phyloP scores from a whole-genome alignment of 2,113 vertebrate species.

The Stercorarius parasiticus region DNA sequence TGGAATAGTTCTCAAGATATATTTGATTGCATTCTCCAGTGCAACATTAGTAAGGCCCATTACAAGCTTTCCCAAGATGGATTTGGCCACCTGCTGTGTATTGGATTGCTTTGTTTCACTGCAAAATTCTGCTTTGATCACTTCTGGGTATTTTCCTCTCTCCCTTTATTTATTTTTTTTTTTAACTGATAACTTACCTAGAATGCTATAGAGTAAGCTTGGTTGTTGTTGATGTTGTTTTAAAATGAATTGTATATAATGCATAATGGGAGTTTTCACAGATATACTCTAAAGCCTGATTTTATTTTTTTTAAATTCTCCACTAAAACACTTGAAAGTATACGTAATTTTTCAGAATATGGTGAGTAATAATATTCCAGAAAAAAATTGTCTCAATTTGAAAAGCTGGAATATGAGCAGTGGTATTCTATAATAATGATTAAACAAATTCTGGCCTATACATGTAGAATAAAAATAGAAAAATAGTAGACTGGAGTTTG shows the following conservation, averaged over 20 bases:
- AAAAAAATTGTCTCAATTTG: neutral
- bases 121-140: neutral
- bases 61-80: neutral
- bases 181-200: neutral
- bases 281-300: neutral
- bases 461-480: neutral
- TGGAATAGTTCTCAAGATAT: neutral
- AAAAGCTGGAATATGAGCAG: neutral
- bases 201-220: neutral
- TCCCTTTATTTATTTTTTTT: neutral
- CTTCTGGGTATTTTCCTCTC: neutral
- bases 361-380: neutral
- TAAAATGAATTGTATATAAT: neutral
- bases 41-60: neutral
- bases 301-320: neutral
- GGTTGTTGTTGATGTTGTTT: neutral
- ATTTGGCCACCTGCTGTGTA: neutral
- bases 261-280: neutral
- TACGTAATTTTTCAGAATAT: neutral
- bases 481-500: neutral
- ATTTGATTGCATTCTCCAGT: neutral
- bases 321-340: neutral
- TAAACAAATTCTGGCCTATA: neutral
- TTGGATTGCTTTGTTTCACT: neutral
- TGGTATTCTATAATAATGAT: neutral